Percentiles rank a stretch among this genome's conserved stretches.
Evolutionary conservation across 2,797 vertebrate genomes (phyloP).

Genomic region (Pteronotus mesoamericanus): DNA sequence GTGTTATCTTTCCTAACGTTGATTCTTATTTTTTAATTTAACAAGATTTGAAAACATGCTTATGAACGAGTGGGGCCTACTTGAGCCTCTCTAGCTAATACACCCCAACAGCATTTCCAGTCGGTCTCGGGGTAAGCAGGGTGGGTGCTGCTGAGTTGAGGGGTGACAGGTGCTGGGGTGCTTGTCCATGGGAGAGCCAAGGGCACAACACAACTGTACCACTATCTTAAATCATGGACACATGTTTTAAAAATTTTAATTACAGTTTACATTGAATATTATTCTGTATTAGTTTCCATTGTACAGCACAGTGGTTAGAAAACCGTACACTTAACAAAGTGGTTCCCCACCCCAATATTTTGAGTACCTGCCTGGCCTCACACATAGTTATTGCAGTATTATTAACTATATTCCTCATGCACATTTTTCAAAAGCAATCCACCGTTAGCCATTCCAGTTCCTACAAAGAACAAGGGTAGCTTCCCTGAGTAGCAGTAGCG

Average conservation of each 20-base stretch:
- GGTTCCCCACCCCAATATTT: neutral
- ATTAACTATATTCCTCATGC: neutral
- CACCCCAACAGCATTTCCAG: neutral
- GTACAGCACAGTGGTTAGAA: neutral
- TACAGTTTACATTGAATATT: neutral
- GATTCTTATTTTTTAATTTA: conserved; percentile 23
- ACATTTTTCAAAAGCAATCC: neutral
- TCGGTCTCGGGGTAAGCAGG: neutral
- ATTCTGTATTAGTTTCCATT: neutral
- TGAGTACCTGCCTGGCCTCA: neutral
- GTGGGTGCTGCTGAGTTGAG: neutral
- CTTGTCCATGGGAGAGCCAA: neutral
- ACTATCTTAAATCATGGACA: neutral
- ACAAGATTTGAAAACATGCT: neutral
- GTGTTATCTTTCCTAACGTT: neutral
- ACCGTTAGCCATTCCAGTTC: no score
- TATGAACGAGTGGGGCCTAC: neutral
- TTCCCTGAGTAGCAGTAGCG: no score
- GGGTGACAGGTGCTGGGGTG: neutral
- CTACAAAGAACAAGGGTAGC: neutral
- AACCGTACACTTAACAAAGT: neutral
- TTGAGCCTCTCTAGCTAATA: neutral
- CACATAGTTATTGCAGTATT: neutral
- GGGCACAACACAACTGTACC: neutral
- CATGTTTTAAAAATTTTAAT: neutral